phyloP scores from a whole-genome alignment of 1,140 invertebrate genomes.

The Drosophila tropicalis region DNA sequence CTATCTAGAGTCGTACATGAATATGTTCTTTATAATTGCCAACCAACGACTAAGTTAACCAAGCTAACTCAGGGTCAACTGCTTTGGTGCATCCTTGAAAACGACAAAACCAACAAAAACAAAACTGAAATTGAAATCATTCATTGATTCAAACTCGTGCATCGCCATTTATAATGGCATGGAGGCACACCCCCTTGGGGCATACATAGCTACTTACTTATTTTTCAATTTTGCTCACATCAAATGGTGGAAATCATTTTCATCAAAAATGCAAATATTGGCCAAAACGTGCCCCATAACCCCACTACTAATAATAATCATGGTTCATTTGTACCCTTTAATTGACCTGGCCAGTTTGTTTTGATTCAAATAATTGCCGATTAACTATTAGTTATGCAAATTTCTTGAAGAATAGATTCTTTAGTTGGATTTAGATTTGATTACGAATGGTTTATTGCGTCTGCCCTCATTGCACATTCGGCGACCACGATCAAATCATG shows the following conservation, averaged over 20 bases:
- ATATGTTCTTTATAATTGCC: conserved; percentile 52
- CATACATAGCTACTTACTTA: conserved; percentile 1
- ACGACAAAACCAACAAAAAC: conserved; percentile 4
- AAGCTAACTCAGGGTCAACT: conserved; percentile 55
- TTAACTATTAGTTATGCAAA: conserved; percentile 4
- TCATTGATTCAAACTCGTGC: conserved; percentile 49
- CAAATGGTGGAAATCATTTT: conserved; percentile 39
- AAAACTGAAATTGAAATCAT: conserved; percentile 55
- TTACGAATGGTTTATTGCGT: no score
- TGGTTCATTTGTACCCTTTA: conserved; percentile 55
- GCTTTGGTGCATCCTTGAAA: conserved; percentile 64
- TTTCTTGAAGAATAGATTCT: conserved; percentile 6
- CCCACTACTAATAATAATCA: conserved; percentile 41
- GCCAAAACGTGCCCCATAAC: conserved; percentile 23
- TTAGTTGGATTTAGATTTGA: not conserved
- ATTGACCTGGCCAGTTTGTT: conserved; percentile 45
- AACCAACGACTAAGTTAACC: conserved; percentile 49
- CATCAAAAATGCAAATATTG: conserved; percentile 66
- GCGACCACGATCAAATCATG: conserved; percentile 69
- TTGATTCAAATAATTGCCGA: conserved; percentile 41
- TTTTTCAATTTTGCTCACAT: conserved; percentile 2
- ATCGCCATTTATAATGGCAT: conserved; percentile 28
- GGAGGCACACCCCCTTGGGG: conserved; percentile 66
- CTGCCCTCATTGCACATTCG: not conserved
- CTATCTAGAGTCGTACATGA: not conserved